phyloP scores from a whole-genome alignment of 2,888 invertebrate species.

The Synanthedon tipuliformis region DNA sequence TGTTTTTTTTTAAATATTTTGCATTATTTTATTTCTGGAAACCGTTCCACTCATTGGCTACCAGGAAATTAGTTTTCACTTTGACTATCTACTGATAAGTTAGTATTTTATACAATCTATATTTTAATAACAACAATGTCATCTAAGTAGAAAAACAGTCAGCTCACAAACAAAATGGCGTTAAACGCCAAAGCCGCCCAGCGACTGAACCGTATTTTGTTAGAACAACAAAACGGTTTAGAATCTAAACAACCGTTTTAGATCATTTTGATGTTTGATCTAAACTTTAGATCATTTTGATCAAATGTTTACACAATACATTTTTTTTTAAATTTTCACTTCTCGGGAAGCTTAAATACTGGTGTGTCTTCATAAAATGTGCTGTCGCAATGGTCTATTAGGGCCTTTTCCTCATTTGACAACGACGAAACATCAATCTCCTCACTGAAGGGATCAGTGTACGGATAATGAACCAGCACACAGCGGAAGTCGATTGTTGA shows the following conservation, averaged over 20 bases:
- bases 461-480: slow-evolving; percentile 66
- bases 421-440: slow-evolving; percentile 56
- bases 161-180: slow-evolving; percentile 1
- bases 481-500: slow-evolving; percentile 64
- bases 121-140: no score
- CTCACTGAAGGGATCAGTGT: slow-evolving; percentile 58
- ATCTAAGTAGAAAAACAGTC: neutral
- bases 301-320: neutral
- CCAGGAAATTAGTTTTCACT: no score
- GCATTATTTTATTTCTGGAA: no score
- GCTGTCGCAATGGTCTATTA: slow-evolving; percentile 77
- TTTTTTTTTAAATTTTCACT: slow-evolving; percentile 45
- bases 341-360: slow-evolving; percentile 74
- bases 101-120: no score
- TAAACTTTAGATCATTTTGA: neutral
- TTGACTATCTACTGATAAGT: no score
- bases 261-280: neutral
- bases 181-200: slow-evolving; percentile 27
- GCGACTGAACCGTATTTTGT: slow-evolving; percentile 13
- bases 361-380: slow-evolving; percentile 74
- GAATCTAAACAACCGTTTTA: no score
- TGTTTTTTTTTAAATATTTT: no score
- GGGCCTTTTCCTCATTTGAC: slow-evolving; percentile 71
- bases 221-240: slow-evolving; percentile 6
- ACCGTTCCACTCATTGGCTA: no score